These are phyloP conservation scores for Miltochrista miniata DNA, from an alignment of 2,888 invertebrate species.

Conservation along the genomic window DNA sequence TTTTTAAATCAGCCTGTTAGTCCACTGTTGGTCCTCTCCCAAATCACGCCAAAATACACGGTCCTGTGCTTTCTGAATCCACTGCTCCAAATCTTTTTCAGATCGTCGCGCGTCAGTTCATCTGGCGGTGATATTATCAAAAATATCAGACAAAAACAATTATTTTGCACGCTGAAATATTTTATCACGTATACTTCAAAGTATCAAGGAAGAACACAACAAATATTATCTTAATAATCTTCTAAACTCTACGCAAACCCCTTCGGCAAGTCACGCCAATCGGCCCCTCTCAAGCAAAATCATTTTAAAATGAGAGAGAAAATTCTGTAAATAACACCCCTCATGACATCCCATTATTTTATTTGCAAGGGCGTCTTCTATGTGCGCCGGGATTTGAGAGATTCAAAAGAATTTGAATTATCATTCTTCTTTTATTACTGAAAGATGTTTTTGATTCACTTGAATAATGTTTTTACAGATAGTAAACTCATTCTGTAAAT, in stretches of 20 bases:
- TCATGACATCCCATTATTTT: constrained; percentile 68
- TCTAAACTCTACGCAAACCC: constrained; percentile 34
- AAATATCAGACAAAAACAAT: too few species aligned
- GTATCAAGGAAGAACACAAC: not conserved
- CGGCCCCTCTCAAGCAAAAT: constrained; percentile 60
- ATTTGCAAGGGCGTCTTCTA: constrained; percentile 53
- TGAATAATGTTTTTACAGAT: not conserved
- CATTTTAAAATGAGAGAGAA: constrained; percentile 74
- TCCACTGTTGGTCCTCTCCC: too few species aligned
- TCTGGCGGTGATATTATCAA: too few species aligned
- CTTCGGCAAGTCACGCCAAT: constrained; percentile 65
- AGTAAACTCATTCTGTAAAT: not conserved
- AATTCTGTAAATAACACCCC: constrained; percentile 73
- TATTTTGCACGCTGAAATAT: too few species aligned
- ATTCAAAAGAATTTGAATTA: constrained; percentile 32
- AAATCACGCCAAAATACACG: too few species aligned
- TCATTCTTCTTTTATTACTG: constrained; percentile 20
- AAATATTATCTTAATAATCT: constrained; percentile 3
- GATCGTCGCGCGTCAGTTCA: too few species aligned
- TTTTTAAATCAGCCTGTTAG: too few species aligned
- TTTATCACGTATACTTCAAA: too few species aligned
- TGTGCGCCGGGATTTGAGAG: constrained; percentile 17
- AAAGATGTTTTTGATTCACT: not conserved
- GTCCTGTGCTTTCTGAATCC: too few species aligned
- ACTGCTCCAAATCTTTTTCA: too few species aligned